A percentile compares a stretch with the other conserved stretches of the same genome.
Evolutionary conservation across 2,797 vertebrate species (phyloP).

Genomic region (Calcarius lapponicus): DNA sequence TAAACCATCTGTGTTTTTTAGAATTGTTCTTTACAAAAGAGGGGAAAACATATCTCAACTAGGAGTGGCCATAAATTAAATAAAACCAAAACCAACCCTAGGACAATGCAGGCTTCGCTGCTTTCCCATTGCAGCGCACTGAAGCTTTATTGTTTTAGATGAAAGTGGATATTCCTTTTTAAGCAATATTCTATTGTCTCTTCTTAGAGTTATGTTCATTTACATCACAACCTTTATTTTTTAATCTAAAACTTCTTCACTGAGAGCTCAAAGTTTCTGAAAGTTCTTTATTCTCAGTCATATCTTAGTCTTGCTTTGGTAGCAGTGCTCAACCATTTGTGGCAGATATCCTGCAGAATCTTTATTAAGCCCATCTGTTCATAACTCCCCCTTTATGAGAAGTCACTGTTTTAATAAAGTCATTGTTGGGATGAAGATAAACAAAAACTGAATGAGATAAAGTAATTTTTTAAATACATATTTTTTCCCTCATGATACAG

Average conservation of each 20-base stretch:
- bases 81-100: neutral
- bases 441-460: neutral
- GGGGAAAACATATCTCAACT: neutral
- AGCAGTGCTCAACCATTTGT: neutral
- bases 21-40: neutral
- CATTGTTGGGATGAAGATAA: neutral
- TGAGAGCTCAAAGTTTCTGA: constrained; percentile 1
- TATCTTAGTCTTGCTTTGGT: neutral
- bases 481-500: neutral
- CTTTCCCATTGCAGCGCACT: neutral
- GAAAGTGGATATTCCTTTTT: neutral
- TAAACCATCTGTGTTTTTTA: accelerated
- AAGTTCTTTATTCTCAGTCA: constrained; percentile 12
- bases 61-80: neutral
- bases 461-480: neutral
- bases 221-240: neutral
- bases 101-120: neutral
- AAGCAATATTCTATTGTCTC: neutral
- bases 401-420: constrained; percentile 34
- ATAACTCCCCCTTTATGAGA: neutral
- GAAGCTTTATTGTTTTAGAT: neutral
- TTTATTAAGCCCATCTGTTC: constrained; percentile 54
- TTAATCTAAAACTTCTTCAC: constrained; percentile 19
- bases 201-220: neutral
- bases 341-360: neutral